A percentile compares a stretch with the other conserved stretches of the same genome.
Evolutionary conservation across 2,888 invertebrate genomes (phyloP).

Genomic region (Chelonus formosanus): DNA sequence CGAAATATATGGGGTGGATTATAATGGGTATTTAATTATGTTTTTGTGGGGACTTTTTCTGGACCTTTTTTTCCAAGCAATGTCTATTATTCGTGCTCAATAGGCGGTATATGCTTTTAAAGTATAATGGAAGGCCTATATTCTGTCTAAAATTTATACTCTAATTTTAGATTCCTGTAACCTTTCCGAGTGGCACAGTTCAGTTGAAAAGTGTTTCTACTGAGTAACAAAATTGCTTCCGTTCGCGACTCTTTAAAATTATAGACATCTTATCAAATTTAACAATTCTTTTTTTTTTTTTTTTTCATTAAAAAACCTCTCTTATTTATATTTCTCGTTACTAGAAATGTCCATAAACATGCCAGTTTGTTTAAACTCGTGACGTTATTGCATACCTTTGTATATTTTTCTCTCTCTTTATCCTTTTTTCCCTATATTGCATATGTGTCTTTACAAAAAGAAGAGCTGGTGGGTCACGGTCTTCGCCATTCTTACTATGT

Average conservation of each 20-base stretch:
- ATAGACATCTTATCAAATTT: background rate
- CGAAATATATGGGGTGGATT: background rate
- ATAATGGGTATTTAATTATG: background rate
- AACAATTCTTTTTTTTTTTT: background rate
- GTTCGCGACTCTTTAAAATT: background rate
- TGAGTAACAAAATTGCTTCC: constrained; percentile 12
- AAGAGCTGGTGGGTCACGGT: constrained; percentile 22
- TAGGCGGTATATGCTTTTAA: constrained; percentile 23
- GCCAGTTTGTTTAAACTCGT: constrained; percentile 21
- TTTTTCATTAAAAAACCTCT: background rate
- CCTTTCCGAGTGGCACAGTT: constrained; percentile 33
- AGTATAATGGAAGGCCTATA: constrained; percentile 27
- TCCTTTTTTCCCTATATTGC: constrained; percentile 1
- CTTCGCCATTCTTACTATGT: constrained; percentile 11
- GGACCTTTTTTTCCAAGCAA: background rate
- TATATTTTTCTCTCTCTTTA: constrained; percentile 7
- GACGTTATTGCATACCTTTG: constrained; percentile 17
- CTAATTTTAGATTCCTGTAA: constrained; percentile 29
- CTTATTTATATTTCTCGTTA: no score
- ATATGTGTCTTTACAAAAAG: constrained; percentile 11
- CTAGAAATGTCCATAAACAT: constrained; percentile 15
- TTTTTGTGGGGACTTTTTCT: background rate
- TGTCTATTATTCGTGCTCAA: constrained; percentile 11
- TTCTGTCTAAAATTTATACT: constrained; percentile 20
- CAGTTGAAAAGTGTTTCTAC: constrained; percentile 26